Evolutionary conservation across 2,113 vertebrate species (phyloP), one percentile per base, ranked within the genome.

Genomic region (Melanocharis versteri): DNA sequence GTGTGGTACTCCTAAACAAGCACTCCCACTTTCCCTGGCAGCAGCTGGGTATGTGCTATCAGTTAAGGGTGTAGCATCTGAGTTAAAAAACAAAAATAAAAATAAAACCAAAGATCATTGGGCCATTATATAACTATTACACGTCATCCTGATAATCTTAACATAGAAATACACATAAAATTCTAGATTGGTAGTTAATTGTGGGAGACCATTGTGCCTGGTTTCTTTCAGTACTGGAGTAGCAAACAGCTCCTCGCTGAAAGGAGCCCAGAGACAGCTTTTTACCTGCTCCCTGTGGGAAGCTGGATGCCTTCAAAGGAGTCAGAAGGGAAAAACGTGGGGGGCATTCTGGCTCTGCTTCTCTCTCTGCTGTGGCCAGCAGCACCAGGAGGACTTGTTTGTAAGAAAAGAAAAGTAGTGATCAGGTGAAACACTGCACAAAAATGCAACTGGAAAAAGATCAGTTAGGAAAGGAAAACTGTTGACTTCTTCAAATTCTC

Each of bases 251-350:
- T 91, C 50, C 64, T 61, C 4, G 0, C 42, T 28, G 30, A 20
- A 42, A 90, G 56, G n/a, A 94, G 42, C 40, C 54, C 77, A 84
- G 82, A 73, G 71, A 65, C 47, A 44, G 68, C 54, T 80, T 91
- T 91, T 62, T 50, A 23, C 60, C 27, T 8, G 21, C 35, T 92
- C 90, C 56, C 88, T 73, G 75, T 71, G 64, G 87, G 95, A 89
- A 95, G 85, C 62, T 94, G 90, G 87, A 78, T 75, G 79, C 71
- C 87, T 85, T 90, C 91, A 93, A 79, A 94, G 83, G 53, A 90
- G 70, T 95, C 89, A 93, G 85, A 94, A 96, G 85, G 93, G 42
- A 51, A 94, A 89, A 94, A 73, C 2, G 3, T 24, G 1, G 93
- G 90, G 85, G 85, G 62, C 47, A 94, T 95, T 93, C 78, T 96